Evolutionary conservation across 2,797 vertebrate species (phyloP).

Genomic region (Girardinus metallicus): DNA sequence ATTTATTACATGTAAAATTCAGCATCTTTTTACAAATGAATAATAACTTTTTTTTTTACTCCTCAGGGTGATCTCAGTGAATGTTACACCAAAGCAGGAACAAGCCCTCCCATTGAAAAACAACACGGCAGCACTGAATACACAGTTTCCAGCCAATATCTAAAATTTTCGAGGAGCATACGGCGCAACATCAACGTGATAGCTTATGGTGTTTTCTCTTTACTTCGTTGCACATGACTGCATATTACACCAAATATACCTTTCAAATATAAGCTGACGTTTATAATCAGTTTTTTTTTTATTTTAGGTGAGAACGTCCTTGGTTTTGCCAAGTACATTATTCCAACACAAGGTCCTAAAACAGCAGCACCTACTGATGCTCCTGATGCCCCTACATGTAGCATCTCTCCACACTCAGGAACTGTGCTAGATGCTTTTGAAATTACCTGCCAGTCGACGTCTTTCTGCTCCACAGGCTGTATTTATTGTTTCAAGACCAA

Average conservation of each 20-base stretch:
- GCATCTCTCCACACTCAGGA: constrained; percentile 79
- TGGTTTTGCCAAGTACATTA: constrained; percentile 66
- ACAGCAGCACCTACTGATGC: constrained; percentile 11
- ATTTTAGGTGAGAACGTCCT: constrained; percentile 56
- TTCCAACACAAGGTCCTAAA: constrained; percentile 58
- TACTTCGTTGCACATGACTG: not conserved
- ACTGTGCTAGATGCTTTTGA: constrained; percentile 84
- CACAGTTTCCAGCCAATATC: constrained; percentile 41
- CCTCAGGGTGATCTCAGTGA: constrained; percentile 53
- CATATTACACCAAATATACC: not conserved
- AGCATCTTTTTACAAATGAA: not conserved
- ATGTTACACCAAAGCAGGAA: constrained; percentile 61
- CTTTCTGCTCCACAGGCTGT: constrained; percentile 73
- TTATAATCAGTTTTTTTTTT: not conserved
- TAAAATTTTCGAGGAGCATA: constrained; percentile 42
- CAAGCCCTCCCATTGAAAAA: constrained; percentile 45
- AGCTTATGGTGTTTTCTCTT: constrained; percentile 68
- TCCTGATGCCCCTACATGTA: constrained; percentile 69
- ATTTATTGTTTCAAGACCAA: constrained; percentile 84
- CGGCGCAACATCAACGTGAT: constrained; percentile 64
- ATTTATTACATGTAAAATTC: not conserved
- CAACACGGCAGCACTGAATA: constrained; percentile 61
- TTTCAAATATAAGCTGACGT: not conserved
- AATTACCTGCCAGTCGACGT: constrained; percentile 76
- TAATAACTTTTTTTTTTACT: constrained; percentile 7